Percentiles rank a stretch among this genome's conserved stretches.
phyloP scores from a whole-genome alignment of 2,888 invertebrate species.

The Deroplatys truncata region DNA sequence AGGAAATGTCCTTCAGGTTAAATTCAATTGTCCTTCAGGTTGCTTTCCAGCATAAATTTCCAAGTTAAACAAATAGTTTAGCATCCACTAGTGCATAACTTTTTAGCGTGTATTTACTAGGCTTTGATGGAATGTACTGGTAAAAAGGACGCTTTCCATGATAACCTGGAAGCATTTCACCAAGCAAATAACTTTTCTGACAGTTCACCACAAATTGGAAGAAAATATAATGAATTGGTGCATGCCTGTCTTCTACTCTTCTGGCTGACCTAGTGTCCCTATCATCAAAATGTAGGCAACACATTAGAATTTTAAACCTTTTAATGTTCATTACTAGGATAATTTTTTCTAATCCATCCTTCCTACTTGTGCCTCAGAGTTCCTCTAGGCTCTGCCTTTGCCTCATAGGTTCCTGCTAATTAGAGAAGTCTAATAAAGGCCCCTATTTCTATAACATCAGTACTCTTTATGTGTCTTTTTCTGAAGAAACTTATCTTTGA shows the following conservation, averaged over 20 bases:
- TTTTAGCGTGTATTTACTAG: too few relatives aligned
- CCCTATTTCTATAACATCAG: background rate
- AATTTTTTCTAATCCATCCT: slow-evolving; percentile 36
- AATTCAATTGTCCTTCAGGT: too few relatives aligned
- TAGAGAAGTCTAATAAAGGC: too few relatives aligned
- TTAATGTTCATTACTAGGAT: slow-evolving; percentile 35
- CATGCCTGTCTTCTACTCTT: slow-evolving; percentile 33
- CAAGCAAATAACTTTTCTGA: slow-evolving; percentile 32
- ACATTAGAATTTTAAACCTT: slow-evolving; percentile 33
- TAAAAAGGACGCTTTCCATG: slow-evolving; percentile 33
- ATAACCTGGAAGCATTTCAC: slow-evolving; percentile 31
- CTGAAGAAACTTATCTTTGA: slow-evolving; percentile 29
- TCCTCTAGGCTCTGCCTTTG: slow-evolving; percentile 33
- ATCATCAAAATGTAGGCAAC: background rate
- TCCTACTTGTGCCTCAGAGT: slow-evolving; percentile 35
- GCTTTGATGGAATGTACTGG: too few relatives aligned
- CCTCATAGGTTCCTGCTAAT: slow-evolving; percentile 35
- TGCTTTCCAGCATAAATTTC: slow-evolving; percentile 34
- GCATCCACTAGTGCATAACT: slow-evolving; percentile 34
- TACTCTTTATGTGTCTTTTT: background rate
- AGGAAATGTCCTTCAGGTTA: too few relatives aligned
- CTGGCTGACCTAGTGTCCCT: background rate
- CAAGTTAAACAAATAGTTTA: slow-evolving; percentile 29
- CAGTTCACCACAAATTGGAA: slow-evolving; percentile 33
- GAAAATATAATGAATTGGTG: slow-evolving; percentile 36